Percentiles rank a stretch among this genome's conserved stretches.
These are phyloP conservation scores for Sycon ciliatum DNA, from an alignment of 37 sponge, comb jelly and placozoan genomes.

Conservation along the genomic window DNA sequence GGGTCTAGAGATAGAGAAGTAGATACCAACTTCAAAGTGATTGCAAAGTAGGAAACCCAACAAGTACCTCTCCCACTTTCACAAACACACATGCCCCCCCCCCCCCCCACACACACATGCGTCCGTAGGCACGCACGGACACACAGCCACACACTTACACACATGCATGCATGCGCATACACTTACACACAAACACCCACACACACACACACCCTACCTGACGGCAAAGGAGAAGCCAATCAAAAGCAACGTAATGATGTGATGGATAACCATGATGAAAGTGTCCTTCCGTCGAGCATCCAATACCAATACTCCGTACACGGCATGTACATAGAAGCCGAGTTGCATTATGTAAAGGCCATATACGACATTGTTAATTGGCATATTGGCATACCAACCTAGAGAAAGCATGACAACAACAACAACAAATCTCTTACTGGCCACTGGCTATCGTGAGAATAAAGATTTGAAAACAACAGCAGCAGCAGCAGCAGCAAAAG, in stretches of 20 bases:
- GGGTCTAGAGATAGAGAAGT: not conserved
- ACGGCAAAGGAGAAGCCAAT: not conserved
- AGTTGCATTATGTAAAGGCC: not conserved
- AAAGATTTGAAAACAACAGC: no score
- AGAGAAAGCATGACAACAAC: no score
- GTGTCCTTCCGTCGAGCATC: not conserved
- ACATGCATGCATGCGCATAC: constrained; percentile 30
- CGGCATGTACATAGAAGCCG: not conserved
- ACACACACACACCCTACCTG: constrained; percentile 26
- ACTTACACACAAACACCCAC: constrained; percentile 33
- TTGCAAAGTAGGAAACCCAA: not conserved
- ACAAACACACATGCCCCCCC: constrained; percentile 27
- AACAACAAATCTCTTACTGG: no score
- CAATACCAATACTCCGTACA: not conserved
- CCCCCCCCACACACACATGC: constrained; percentile 26
- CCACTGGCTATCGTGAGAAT: no score
- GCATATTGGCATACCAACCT: not conserved
- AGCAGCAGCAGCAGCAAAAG: no score
- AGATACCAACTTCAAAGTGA: not conserved
- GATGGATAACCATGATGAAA: not conserved
- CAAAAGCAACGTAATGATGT: not conserved
- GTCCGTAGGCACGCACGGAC: constrained; percentile 16
- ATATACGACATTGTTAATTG: not conserved
- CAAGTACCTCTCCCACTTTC: constrained; percentile 1
- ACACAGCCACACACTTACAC: constrained; percentile 30